Evolutionary conservation across 2,888 invertebrate species (phyloP).

Genomic region (Stenoptilia bipunctidactyla): DNA sequence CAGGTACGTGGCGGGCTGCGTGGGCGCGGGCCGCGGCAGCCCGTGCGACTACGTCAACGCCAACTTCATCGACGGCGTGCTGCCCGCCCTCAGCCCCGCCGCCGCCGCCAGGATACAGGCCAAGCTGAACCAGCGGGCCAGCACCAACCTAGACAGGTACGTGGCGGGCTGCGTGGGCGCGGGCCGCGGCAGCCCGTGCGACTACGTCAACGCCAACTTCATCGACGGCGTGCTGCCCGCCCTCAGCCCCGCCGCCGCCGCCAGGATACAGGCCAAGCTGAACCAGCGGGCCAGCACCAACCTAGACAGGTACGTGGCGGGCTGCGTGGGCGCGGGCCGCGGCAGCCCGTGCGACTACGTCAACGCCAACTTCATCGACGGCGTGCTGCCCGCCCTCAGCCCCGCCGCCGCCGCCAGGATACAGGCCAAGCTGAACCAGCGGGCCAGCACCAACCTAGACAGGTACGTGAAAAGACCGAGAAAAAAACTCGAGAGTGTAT

Average conservation of each 20-base stretch:
- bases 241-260: slow-evolving; percentile 11
- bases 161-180: slow-evolving; percentile 50
- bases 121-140: slow-evolving; percentile 16
- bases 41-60: slow-evolving; percentile 94
- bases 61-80: slow-evolving; percentile 91
- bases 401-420: slow-evolving; percentile 3
- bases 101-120: slow-evolving; percentile 2
- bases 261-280: slow-evolving; percentile 1
- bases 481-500: too few species aligned
- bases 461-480: too few species aligned
- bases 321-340: slow-evolving; percentile 39
- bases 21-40: slow-evolving; percentile 27
- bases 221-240: slow-evolving; percentile 80
- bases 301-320: too few species aligned
- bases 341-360: slow-evolving; percentile 83
- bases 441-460: too few species aligned
- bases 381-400: slow-evolving; percentile 50
- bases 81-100: slow-evolving; percentile 23
- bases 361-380: slow-evolving; percentile 97
- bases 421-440: not conserved
- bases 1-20: slow-evolving; percentile 50
- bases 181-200: slow-evolving; percentile 59
- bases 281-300: too few species aligned
- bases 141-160: too few species aligned
- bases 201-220: slow-evolving; percentile 97